A percentile compares a stretch with the other conserved stretches of the same genome.
Evolutionary conservation across 2,888 invertebrate genomes (phyloP).

Genomic region (Campoplex nolae): DNA sequence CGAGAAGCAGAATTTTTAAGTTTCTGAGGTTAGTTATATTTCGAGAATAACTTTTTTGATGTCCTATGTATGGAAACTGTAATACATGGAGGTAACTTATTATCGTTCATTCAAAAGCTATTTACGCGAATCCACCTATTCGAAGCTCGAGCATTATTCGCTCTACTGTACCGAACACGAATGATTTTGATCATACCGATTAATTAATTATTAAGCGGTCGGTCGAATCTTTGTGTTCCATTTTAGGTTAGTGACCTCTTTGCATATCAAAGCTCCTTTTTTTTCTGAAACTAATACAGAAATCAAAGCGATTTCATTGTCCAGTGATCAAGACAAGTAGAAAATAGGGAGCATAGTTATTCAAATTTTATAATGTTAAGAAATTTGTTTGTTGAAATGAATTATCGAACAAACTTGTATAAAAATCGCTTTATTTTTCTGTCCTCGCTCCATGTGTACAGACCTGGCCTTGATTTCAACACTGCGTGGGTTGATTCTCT

Average conservation of each 20-base stretch:
- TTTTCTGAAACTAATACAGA: neutral
- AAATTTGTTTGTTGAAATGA: neutral
- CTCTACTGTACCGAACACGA: no score
- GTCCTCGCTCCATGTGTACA: neutral
- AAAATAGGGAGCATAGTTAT: neutral
- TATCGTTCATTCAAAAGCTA: slow-evolving; percentile 33
- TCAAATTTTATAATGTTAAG: no score
- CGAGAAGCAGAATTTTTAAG: neutral
- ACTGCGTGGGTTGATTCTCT: slow-evolving; percentile 17
- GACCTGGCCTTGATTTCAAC: slow-evolving; percentile 26
- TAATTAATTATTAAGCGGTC: slow-evolving; percentile 30
- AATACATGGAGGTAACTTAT: slow-evolving; percentile 3
- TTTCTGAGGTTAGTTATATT: neutral
- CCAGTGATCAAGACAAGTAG: neutral
- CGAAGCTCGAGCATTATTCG: slow-evolving; percentile 9
- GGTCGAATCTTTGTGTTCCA: neutral
- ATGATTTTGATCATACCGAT: neutral
- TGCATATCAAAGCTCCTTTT: neutral
- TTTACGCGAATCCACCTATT: slow-evolving; percentile 7
- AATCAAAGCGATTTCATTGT: neutral
- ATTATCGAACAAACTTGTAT: neutral
- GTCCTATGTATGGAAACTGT: neutral
- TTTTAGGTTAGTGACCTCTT: neutral
- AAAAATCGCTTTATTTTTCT: slow-evolving; percentile 6
- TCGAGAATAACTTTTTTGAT: neutral